A percentile compares a stretch with the other conserved stretches of the same genome.
Evolutionary conservation across 2,888 invertebrate species (phyloP).

Genomic region (Agonopterix arenella): DNA sequence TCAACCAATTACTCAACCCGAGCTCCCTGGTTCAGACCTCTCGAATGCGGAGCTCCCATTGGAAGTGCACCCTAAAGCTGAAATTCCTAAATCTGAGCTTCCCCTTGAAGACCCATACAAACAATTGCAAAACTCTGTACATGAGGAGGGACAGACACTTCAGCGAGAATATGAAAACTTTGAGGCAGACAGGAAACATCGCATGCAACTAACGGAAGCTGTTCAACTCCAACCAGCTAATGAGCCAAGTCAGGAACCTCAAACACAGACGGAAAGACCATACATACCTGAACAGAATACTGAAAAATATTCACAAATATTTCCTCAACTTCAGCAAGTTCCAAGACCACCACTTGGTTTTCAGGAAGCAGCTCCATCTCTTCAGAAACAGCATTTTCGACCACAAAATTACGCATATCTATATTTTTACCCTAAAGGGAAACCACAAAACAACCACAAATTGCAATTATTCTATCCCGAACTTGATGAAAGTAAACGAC

Average conservation of each 20-base stretch:
- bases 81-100: too few relatives aligned
- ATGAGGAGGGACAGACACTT: neutral
- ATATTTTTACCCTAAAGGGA: conserved; percentile 8
- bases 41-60: too few relatives aligned
- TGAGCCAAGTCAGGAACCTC: neutral
- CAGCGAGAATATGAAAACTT: conserved; percentile 1
- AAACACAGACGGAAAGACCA: neutral
- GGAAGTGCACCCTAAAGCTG: too few relatives aligned
- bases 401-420: conserved; percentile 10
- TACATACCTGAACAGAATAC: neutral
- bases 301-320: conserved; percentile 6
- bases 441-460: conserved; percentile 1
- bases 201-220: conserved; percentile 2
- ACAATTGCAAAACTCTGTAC: neutral
- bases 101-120: neutral
- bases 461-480: neutral
- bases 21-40: neutral
- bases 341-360: neutral
- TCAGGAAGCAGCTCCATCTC: too few relatives aligned
- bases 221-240: conserved; percentile 6
- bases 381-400: neutral
- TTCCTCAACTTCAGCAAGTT: neutral
- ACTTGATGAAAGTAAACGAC: neutral
- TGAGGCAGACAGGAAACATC: conserved; percentile 2
- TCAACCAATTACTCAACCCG: conserved; percentile 3